These are phyloP conservation scores for Enteromius paludinosus DNA, from an alignment of 2,797 vertebrate genomes.

Conservation along the genomic window DNA sequence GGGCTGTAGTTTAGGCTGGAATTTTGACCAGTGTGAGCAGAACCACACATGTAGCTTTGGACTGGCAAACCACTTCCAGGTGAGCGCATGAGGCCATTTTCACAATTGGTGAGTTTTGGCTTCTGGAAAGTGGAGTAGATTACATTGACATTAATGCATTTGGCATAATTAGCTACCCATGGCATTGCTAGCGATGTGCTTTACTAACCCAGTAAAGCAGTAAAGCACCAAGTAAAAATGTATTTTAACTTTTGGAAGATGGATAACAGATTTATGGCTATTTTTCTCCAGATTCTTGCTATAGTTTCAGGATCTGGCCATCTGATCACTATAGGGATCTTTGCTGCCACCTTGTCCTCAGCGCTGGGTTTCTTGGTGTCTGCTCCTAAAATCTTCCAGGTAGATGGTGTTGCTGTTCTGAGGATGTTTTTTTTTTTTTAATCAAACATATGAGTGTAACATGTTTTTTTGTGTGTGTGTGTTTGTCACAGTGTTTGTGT, in stretches of 20 bases:
- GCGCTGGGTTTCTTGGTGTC: constrained; percentile 81
- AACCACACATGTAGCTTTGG: constrained; percentile 68
- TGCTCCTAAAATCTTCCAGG: constrained; percentile 82
- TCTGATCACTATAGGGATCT: constrained; percentile 77
- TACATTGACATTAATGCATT: neutral
- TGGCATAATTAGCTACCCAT: neutral
- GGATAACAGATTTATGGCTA: neutral
- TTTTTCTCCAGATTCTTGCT: constrained; percentile 67
- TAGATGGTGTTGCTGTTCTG: constrained; percentile 34
- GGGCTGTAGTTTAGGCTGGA: constrained; percentile 75
- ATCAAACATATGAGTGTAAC: neutral
- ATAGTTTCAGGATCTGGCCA: constrained; percentile 73
- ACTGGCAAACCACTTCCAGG: constrained; percentile 73
- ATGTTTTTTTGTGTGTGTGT: too few species aligned
- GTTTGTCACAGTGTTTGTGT: constrained; percentile 84
- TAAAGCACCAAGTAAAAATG: too few species aligned
- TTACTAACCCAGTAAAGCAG: neutral
- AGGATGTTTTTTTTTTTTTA: neutral
- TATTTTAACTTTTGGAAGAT: neutral
- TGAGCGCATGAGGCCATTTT: constrained; percentile 52
- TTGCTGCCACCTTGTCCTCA: constrained; percentile 80
- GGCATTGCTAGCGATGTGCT: neutral
- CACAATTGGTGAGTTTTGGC: neutral
- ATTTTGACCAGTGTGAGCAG: constrained; percentile 77
- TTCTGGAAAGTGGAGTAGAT: neutral